Evolutionary conservation across 2,797 vertebrate species (phyloP), one percentile per base, ranked within the genome.

Genomic region (Apogon talboti): DNA sequence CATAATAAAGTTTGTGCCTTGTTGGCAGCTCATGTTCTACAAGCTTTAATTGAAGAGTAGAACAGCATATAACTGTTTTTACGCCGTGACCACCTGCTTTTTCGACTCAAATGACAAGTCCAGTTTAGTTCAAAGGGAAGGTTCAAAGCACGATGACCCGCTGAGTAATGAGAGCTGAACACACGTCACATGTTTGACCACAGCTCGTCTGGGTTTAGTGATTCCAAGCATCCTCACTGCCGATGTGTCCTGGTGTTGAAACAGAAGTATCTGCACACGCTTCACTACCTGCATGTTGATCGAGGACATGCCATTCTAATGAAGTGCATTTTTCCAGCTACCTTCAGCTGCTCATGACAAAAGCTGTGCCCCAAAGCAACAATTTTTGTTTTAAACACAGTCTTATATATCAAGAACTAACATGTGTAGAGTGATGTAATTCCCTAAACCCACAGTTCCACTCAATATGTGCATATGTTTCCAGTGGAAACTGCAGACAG

Each of bases 401-500:
- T 57, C n/a, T 16, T 60, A 38, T 41, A 70, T 65, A 41, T 49
- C 52, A 56, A 65, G 59, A 48, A 49, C 19, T 21, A 71, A 65
- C 71, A 73, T 47, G 48, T 54, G 21, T 24, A 60, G 60, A 55
- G 33, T 55, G 53, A 85, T 73, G 42, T 73, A 64, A 79, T 74
- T 68, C 24, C 13, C 47, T 54, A 43, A 71, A 68, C 51, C 65
- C 64, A 64, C 56, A 76, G n/a, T 66, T 46, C 58, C 55, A 41
- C 59, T 64, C 51, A 60, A 4, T 24, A 28, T 66, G 59, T 54
- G 58, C 16, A 35, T 35, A 45, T 79, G n/a, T 74, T 79, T 82
- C 83, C 83, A 74, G 68, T 66, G 79, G 85, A 82, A 87, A 82
- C 52, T 64, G 65, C 69, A 60, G 73, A 71, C 15, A 19, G 70